These are phyloP conservation scores for Adelges cooleyi DNA, from an alignment of 1,140 invertebrate genomes.

Conservation along the genomic window DNA sequence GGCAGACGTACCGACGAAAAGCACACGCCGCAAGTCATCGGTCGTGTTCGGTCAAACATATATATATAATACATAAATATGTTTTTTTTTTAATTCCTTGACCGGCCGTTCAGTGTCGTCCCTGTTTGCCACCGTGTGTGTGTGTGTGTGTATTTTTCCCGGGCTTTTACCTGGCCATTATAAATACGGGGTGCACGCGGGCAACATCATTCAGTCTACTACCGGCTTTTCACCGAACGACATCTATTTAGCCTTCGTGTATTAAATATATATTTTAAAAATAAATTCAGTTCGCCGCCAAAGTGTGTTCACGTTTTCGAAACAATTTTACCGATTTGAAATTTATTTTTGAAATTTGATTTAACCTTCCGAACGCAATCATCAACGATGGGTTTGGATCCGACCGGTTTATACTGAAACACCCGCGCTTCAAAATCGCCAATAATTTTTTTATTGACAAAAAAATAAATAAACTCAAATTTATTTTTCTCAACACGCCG, in stretches of 20 bases:
- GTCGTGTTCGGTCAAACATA: slow-evolving; percentile 5
- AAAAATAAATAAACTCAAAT: no score
- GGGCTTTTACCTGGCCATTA: slow-evolving; percentile 22
- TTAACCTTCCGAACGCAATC: neutral
- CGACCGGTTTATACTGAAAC: slow-evolving; percentile 17
- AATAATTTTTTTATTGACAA: no score
- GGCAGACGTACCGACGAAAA: slow-evolving; percentile 20
- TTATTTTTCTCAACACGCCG: neutral
- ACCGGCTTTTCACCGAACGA: slow-evolving; percentile 21
- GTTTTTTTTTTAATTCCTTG: neutral
- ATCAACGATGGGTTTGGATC: slow-evolving; percentile 23
- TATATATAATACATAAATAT: neutral
- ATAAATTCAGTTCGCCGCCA: neutral
- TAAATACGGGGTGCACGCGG: slow-evolving; percentile 28
- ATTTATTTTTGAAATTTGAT: neutral
- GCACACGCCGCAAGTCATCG: slow-evolving; percentile 24
- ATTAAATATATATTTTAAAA: no score
- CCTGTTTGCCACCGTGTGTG: neutral
- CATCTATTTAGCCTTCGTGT: neutral
- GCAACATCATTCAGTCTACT: slow-evolving; percentile 14
- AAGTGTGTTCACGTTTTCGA: neutral
- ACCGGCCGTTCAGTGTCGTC: slow-evolving; percentile 23
- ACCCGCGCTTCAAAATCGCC: neutral
- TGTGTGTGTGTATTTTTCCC: slow-evolving; percentile 2
- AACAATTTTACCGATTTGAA: neutral